Evolutionary conservation across 2,797 vertebrate species (phyloP).

Genomic region (Acrossocheilus wenchowensis): DNA sequence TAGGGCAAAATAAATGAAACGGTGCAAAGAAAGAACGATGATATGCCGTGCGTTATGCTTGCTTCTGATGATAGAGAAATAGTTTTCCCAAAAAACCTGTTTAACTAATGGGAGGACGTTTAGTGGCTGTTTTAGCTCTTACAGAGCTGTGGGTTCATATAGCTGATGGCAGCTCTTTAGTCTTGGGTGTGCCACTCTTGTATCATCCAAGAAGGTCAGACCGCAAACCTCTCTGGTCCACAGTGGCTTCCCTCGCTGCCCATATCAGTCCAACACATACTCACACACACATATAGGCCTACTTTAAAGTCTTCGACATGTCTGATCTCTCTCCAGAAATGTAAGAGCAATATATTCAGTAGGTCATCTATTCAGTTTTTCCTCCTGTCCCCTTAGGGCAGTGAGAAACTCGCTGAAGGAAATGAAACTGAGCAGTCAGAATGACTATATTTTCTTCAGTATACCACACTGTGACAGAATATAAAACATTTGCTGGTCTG

Average conservation of each 20-base stretch:
- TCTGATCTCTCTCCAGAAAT: slow-evolving; percentile 3
- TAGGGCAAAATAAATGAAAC: background rate
- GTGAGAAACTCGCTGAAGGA: background rate
- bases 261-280: slow-evolving; percentile 9
- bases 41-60: background rate
- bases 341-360: slow-evolving; percentile 4
- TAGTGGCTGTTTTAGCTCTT: background rate
- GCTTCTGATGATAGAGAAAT: background rate
- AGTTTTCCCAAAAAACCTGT: background rate
- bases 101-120: background rate
- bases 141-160: background rate
- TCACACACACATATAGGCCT: background rate
- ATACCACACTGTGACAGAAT: background rate
- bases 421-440: background rate
- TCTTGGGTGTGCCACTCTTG: slow-evolving; percentile 7
- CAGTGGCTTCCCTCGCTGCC: background rate
- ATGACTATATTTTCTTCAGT: background rate
- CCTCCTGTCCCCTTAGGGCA: background rate
- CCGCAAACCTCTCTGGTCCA: background rate
- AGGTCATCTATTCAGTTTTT: background rate
- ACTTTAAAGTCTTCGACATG: background rate
- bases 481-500: background rate
- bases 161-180: slow-evolving; percentile 19
- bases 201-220: slow-evolving; percentile 9
- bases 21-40: background rate